Evolutionary conservation across 1,140 invertebrate genomes (phyloP).

Genomic region (Conus ventricosus): DNA sequence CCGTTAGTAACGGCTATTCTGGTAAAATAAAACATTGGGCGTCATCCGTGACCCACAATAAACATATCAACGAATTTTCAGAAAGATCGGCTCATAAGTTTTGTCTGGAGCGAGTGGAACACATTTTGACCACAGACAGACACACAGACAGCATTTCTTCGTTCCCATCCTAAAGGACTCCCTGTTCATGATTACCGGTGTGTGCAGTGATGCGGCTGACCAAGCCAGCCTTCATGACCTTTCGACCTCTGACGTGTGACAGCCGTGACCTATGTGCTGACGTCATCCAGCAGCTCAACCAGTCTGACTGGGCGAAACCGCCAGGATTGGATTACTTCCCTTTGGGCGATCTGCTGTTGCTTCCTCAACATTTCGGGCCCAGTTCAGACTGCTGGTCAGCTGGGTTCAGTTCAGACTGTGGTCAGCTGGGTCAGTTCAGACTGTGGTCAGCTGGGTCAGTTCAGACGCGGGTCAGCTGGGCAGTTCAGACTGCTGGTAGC

Average conservation of each 20-base stretch:
- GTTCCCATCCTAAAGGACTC: too few relatives aligned
- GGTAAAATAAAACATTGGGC: too few relatives aligned
- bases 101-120: too few relatives aligned
- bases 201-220: conserved; percentile 92
- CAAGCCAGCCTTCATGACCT: conserved; percentile 87
- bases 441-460: too few relatives aligned
- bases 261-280: conserved; percentile 88
- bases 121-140: too few relatives aligned
- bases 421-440: neutral
- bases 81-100: too few relatives aligned
- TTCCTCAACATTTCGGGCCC: conserved; percentile 96
- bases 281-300: conserved; percentile 84
- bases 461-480: neutral
- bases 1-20: too few relatives aligned
- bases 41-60: too few relatives aligned
- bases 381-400: conserved; percentile 51
- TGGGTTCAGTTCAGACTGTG: neutral
- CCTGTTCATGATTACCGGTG: neutral
- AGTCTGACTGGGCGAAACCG: conserved; percentile 85
- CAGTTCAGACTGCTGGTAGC: conserved; percentile 68
- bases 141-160: too few relatives aligned
- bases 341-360: conserved; percentile 89
- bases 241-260: conserved; percentile 85
- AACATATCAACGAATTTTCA: too few relatives aligned
- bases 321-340: conserved; percentile 88